Conservation (phyloP, 2,888 invertebrate species). For the Calameuta pallipes region DNA sequence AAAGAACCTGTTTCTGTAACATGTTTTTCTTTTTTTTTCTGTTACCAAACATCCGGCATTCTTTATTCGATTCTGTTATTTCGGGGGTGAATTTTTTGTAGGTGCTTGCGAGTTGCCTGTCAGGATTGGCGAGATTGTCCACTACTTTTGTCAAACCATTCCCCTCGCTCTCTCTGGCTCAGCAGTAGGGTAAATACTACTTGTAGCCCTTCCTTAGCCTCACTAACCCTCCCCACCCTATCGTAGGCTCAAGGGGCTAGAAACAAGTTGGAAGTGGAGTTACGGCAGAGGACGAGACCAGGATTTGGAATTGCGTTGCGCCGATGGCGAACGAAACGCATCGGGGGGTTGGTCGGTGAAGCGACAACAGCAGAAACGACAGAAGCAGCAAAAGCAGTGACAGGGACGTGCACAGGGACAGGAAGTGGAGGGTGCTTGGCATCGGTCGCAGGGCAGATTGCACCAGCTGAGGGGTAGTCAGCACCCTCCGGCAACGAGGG, state of each 20-base stretch:
- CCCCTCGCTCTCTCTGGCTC: neutral
- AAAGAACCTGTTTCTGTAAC: neutral
- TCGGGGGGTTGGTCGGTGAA: neutral
- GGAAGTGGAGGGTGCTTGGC: neutral
- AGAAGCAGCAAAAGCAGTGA: neutral
- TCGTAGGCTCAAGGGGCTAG: neutral
- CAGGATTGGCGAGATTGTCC: neutral
- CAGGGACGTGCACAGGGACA: neutral
- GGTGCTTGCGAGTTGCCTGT: neutral
- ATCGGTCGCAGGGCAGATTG: neutral
- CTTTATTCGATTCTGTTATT: neutral
- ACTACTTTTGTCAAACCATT: neutral
- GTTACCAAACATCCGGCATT: neutral
- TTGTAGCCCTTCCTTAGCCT: neutral
- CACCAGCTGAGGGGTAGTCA: neutral
- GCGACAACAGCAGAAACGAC: neutral
- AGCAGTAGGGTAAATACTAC: neutral
- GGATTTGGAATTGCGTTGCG: neutral
- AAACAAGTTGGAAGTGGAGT: neutral
- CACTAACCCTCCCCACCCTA: neutral
- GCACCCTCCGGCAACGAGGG: constrained; percentile 2
- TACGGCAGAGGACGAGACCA: neutral
- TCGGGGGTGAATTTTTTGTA: neutral
- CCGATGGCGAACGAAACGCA: neutral
- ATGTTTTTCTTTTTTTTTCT: neutral